phyloP scores from a whole-genome alignment of 2,797 vertebrate species.

The Falco concolor region DNA sequence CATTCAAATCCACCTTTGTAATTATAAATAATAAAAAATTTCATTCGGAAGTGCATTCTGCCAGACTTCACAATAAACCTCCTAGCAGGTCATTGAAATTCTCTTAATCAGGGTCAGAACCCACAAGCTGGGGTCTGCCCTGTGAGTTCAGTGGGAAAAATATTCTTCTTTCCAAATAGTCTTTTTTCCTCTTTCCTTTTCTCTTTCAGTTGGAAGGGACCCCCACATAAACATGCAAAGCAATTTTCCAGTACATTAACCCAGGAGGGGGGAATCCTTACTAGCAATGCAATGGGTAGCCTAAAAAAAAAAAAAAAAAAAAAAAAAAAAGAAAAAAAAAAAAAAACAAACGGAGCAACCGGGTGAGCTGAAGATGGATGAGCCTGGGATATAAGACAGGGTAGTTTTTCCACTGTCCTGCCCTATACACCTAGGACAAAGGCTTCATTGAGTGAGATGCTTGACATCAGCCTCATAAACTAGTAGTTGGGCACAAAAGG shows the following conservation, averaged over 20 bases:
- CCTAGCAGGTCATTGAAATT: slow-evolving; percentile 80
- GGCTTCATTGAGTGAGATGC: slow-evolving; percentile 97
- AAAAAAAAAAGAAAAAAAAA: slow-evolving; percentile 63
- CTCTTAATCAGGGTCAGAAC: slow-evolving; percentile 89
- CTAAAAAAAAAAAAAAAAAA: slow-evolving; percentile 72
- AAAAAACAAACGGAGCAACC: slow-evolving; percentile 70
- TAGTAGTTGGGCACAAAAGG: slow-evolving; percentile 94
- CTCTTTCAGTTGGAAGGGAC: slow-evolving; percentile 90
- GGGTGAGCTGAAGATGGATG: slow-evolving; percentile 93
- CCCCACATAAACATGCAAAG: slow-evolving; percentile 98
- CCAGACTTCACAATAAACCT: slow-evolving; percentile 82
- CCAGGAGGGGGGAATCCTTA: slow-evolving; percentile 86
- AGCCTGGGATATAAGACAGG: slow-evolving; percentile 91
- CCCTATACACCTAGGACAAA: slow-evolving; percentile 94
- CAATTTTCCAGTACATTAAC: slow-evolving; percentile 99
- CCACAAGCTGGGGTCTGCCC: slow-evolving; percentile 86
- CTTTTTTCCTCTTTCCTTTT: slow-evolving; percentile 78
- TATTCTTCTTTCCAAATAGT: slow-evolving; percentile 80
- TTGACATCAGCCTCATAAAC: slow-evolving; percentile 99
- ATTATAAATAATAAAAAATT: slow-evolving; percentile 86
- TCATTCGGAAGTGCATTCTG: slow-evolving; percentile 81
- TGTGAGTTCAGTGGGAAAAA: slow-evolving; percentile 81
- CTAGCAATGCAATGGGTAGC: slow-evolving; percentile 79
- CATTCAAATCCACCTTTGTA: slow-evolving; percentile 68
- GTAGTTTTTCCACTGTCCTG: slow-evolving; percentile 98